These are phyloP conservation scores for Avahi laniger DNA, from an alignment of 2,797 vertebrate species.

Conservation along the genomic window DNA sequence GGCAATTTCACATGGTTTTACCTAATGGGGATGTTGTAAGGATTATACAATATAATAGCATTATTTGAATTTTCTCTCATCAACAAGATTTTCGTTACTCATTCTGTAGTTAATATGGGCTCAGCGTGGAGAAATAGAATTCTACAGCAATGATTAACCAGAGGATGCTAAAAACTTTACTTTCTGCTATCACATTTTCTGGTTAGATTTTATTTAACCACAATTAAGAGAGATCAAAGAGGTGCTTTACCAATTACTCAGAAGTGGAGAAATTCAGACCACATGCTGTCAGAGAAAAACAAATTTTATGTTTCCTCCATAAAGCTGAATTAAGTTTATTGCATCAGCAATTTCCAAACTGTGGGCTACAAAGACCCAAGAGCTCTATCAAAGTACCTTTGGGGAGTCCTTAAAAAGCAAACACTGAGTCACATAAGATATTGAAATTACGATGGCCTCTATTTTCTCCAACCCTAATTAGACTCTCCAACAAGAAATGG, in stretches of 20 bases:
- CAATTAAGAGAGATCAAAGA: background rate
- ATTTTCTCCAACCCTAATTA: background rate
- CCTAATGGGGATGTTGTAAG: background rate
- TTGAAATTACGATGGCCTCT: background rate
- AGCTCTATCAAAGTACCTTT: background rate
- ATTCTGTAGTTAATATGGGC: background rate
- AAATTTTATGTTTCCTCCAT: conserved; percentile 24
- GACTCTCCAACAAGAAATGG: background rate
- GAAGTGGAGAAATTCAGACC: background rate
- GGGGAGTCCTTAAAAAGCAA: background rate
- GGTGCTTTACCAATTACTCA: background rate
- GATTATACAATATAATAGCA: background rate
- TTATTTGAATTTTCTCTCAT: conserved; percentile 50
- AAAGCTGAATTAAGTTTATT: background rate
- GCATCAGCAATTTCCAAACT: conserved; percentile 1
- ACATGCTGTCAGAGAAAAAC: background rate
- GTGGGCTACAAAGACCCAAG: background rate
- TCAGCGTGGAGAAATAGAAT: conserved; percentile 4
- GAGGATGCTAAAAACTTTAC: background rate
- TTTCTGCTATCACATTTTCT: conserved; percentile 17
- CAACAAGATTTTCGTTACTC: conserved; percentile 16
- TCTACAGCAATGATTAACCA: background rate
- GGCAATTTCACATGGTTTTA: background rate
- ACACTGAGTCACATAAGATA: background rate
- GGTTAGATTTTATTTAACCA: conserved; percentile 19